Conservation (phyloP, 2,113 vertebrate genomes). For the Calonectris borealis region DNA sequence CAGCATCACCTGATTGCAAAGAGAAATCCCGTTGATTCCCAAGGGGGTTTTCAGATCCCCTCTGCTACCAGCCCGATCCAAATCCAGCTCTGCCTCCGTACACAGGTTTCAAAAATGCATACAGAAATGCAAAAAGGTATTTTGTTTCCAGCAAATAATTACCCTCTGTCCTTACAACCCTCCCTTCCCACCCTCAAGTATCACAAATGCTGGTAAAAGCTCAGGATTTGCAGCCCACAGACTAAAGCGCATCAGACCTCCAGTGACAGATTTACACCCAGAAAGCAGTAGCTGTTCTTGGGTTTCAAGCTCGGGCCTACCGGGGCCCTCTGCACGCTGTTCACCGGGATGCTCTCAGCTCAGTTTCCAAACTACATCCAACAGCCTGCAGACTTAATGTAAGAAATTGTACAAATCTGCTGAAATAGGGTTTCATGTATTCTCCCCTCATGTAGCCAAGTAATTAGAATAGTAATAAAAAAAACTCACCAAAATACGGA, state of each 20-base stretch:
- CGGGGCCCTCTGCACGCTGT: fast-evolving
- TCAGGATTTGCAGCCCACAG: background rate
- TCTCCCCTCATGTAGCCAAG: background rate
- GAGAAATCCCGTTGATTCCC: background rate
- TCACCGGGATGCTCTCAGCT: background rate
- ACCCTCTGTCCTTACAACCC: background rate
- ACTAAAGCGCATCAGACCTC: background rate
- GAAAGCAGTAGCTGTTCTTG: background rate
- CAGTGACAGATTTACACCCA: background rate
- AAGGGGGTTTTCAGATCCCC: background rate
- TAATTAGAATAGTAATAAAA: background rate
- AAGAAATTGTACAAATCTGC: background rate
- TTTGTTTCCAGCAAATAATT: background rate
- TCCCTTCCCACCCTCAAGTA: background rate
- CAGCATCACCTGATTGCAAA: background rate
- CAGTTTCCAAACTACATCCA: background rate
- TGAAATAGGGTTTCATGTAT: background rate
- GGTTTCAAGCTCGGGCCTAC: background rate
- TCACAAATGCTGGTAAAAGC: background rate
- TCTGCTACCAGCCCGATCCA: background rate
- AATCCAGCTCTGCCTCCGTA: background rate
- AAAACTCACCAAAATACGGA: background rate
- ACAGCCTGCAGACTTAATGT: background rate
- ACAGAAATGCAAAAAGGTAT: background rate
- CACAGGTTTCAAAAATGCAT: background rate